Conservation (phyloP, 2,113 vertebrate species). For the Pachypanchax playfairii region DNA sequence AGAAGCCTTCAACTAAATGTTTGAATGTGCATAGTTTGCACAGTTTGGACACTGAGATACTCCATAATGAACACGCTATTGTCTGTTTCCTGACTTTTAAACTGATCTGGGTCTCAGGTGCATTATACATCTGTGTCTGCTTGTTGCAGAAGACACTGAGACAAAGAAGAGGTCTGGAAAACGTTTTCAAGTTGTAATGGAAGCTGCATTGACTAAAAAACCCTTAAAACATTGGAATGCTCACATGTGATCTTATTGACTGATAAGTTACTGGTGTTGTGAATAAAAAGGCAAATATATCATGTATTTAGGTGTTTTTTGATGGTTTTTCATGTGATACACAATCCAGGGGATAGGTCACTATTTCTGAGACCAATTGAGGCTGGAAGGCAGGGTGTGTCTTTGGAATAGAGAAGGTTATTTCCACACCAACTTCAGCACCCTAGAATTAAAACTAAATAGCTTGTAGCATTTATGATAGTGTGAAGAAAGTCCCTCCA, state of each 20-base stretch:
- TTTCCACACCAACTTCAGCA: slow-evolving; percentile 46
- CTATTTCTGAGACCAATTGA: slow-evolving; percentile 9
- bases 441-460: slow-evolving; percentile 43
- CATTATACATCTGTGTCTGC: slow-evolving; percentile 1
- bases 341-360: slow-evolving; percentile 31
- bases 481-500: slow-evolving; percentile 51
- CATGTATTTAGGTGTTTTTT: slow-evolving; percentile 15
- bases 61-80: slow-evolving; percentile 42
- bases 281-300: slow-evolving; percentile 1
- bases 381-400: slow-evolving; percentile 39
- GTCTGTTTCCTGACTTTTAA: slow-evolving; percentile 53
- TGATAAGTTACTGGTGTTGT: slow-evolving; percentile 14
- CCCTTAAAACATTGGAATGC: slow-evolving; percentile 43
- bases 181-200: slow-evolving; percentile 61
- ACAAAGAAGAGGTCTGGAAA: slow-evolving; percentile 62
- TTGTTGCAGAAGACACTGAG: slow-evolving; percentile 35
- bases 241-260: slow-evolving; percentile 5
- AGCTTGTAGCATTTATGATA: slow-evolving; percentile 38
- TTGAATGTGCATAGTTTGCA: too few relatives aligned
- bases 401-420: slow-evolving; percentile 47
- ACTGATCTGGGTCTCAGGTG: slow-evolving; percentile 55
- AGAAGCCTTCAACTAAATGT: too few relatives aligned
- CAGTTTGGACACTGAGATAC: slow-evolving; percentile 28
- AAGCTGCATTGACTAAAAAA: slow-evolving; percentile 28
- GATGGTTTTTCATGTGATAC: slow-evolving; percentile 10